Conservation (phyloP, 2,797 vertebrate genomes). For the Chelidonichthys spinosus region DNA sequence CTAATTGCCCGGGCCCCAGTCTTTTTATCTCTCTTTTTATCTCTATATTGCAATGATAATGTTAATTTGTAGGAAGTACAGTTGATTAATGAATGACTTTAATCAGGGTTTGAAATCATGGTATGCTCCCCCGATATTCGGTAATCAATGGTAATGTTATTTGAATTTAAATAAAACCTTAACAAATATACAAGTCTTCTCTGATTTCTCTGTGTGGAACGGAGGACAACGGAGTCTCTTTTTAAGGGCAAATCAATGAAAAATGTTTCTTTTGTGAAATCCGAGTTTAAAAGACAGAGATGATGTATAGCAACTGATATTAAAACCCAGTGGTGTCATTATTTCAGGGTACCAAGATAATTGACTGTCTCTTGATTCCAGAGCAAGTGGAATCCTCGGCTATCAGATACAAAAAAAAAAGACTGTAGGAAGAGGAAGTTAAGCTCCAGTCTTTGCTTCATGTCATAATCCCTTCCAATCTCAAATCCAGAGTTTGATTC, state of each 20-base stretch:
- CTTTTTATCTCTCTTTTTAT: slow-evolving; percentile 71
- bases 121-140: slow-evolving; percentile 24
- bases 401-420: slow-evolving; percentile 68
- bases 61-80: slow-evolving; percentile 63
- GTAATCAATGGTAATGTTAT: slow-evolving; percentile 23
- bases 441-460: slow-evolving; percentile 66
- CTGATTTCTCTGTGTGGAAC: slow-evolving; percentile 16
- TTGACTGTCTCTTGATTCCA: slow-evolving; percentile 58
- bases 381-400: slow-evolving; percentile 61
- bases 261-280: slow-evolving; percentile 59
- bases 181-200: neutral
- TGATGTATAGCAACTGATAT: slow-evolving; percentile 62
- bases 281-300: slow-evolving; percentile 55
- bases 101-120: slow-evolving; percentile 60
- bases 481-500: slow-evolving; percentile 74
- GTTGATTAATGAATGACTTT: slow-evolving; percentile 69
- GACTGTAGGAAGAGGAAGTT: slow-evolving; percentile 72
- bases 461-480: slow-evolving; percentile 78
- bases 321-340: slow-evolving; percentile 71
- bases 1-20: slow-evolving; percentile 70
- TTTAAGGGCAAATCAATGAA: slow-evolving; percentile 48
- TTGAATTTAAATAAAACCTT: slow-evolving; percentile 22
- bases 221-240: slow-evolving; percentile 20
- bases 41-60: slow-evolving; percentile 69
- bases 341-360: slow-evolving; percentile 72